phyloP scores from a whole-genome alignment of 2,888 invertebrate species.

The Brenthis ino region DNA sequence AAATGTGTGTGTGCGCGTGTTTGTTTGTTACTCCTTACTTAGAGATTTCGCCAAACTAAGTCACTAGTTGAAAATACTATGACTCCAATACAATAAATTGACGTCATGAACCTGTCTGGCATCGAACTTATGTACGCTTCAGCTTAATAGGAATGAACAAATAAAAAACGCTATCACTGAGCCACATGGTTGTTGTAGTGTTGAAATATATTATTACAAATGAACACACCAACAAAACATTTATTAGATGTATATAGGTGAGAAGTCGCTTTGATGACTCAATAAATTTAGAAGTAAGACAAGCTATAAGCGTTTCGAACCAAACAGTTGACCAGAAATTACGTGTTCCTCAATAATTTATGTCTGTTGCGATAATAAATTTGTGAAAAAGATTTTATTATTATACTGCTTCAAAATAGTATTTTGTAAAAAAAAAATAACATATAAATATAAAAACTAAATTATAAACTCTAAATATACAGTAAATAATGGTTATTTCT shows the following conservation, averaged over 20 bases:
- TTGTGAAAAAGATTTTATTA: background rate
- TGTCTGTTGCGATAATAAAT: constrained; percentile 12
- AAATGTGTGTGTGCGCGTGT: too few species aligned
- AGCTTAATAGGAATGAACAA: too few species aligned
- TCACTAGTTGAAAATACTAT: too few species aligned
- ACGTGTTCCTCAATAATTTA: constrained; percentile 26
- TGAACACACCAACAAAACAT: background rate
- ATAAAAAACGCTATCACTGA: background rate
- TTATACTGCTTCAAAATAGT: background rate
- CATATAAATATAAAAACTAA: too few species aligned
- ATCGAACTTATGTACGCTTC: too few species aligned
- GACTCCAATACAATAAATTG: background rate
- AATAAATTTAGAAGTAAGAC: constrained; percentile 42
- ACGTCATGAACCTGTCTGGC: too few species aligned
- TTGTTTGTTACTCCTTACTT: too few species aligned
- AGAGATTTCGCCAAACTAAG: too few species aligned
- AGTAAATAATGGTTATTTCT: too few species aligned
- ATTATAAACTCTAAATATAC: too few species aligned
- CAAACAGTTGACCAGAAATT: constrained; percentile 31
- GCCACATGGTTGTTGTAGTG: background rate
- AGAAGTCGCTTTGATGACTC: constrained; percentile 45
- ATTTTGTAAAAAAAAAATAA: too few species aligned
- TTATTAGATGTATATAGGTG: constrained; percentile 23
- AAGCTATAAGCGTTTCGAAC: constrained; percentile 36
- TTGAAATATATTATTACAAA: background rate